Base-by-base conservation (phyloP, 2,113 vertebrate species). In the Podilymbus podiceps region DNA sequence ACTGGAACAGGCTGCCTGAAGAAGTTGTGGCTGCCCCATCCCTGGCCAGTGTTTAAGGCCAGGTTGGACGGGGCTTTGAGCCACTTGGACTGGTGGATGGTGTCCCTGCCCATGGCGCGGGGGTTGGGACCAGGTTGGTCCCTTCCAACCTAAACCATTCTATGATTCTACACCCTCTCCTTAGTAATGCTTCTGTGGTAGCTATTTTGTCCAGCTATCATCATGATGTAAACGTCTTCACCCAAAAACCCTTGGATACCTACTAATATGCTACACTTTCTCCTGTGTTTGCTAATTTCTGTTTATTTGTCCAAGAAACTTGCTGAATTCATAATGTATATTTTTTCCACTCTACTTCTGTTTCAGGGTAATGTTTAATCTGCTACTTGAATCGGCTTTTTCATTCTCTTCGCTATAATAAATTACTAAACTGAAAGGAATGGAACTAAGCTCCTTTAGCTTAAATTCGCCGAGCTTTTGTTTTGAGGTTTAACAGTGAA, bases 401-500 rank as follows among this genome's bases (percentile, higher is more conserved):
- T 85, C 38, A 88, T 95, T 90, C 69, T 85, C 23, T 73, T 76
- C 17, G 12, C 38, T 52, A 24, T 63, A 89, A 91, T 88, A 91
- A 92, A 94, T 93, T 66, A 15, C 90, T 67, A 85, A 96, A 87
- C 74, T 59, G 80, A 88, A 93, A 88, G 80, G 94, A 94, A 71
- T 83, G n/a, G 63, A 82, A 67, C 66, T 62, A 79, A 91, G 58
- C 47, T 91, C n/a, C 62, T 76, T 82, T 67, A 86, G 78, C 68
- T 94, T 96, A 92, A 89, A 76, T 87, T 92, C 1, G 0, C 55
- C 0, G 9, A 89, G 92, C 92, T 89, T 97, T 97, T 97, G 83
- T 97, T 97, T 89, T 50, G 86, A 85, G 58, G 46, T 82, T 95
- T 78, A 95, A 95, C 91, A 95, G 77, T 44, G 77, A 86, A 95